A percentile compares a stretch with the other conserved stretches of the same genome.
These are phyloP conservation scores for Caradrina clavipalpis DNA, from an alignment of 2,888 invertebrate species.

Conservation along the genomic window DNA sequence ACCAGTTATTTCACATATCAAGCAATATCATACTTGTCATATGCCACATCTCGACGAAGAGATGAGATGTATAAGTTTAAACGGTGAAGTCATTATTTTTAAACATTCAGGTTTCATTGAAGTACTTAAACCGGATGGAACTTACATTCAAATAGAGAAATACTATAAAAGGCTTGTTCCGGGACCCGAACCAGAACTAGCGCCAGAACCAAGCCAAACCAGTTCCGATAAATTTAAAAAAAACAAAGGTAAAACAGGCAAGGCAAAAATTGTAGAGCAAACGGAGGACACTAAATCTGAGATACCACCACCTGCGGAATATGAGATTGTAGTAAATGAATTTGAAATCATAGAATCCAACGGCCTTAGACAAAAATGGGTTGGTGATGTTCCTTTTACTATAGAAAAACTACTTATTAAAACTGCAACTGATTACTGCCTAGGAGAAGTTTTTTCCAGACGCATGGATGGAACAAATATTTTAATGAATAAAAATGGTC, in stretches of 20 bases:
- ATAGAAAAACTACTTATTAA: constrained; percentile 81
- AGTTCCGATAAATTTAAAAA: constrained; percentile 78
- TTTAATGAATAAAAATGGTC: constrained; percentile 83
- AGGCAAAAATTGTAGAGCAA: constrained; percentile 67
- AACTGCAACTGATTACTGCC: constrained; percentile 84
- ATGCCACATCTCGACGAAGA: constrained; percentile 74
- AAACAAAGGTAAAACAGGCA: constrained; percentile 71
- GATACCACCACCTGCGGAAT: constrained; percentile 65
- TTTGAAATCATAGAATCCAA: constrained; percentile 80
- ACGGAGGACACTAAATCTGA: constrained; percentile 63
- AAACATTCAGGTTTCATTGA: constrained; percentile 76
- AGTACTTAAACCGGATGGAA: constrained; percentile 80
- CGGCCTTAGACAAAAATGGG: constrained; percentile 80
- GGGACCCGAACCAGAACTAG: constrained; percentile 50
- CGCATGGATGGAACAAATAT: constrained; percentile 84
- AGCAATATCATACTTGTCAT: constrained; percentile 75
- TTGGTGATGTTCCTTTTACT: constrained; percentile 67
- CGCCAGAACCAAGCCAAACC: constrained; percentile 45
- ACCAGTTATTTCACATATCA: constrained; percentile 80
- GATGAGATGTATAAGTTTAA: constrained; percentile 82
- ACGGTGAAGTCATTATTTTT: constrained; percentile 85
- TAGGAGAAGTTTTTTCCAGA: constrained; percentile 84
- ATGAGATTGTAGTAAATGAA: constrained; percentile 79
- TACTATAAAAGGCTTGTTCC: constrained; percentile 71
- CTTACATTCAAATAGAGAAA: constrained; percentile 78